Evolutionary conservation across 2,797 vertebrate species (phyloP).

Genomic region (Nyctibius grandis): DNA sequence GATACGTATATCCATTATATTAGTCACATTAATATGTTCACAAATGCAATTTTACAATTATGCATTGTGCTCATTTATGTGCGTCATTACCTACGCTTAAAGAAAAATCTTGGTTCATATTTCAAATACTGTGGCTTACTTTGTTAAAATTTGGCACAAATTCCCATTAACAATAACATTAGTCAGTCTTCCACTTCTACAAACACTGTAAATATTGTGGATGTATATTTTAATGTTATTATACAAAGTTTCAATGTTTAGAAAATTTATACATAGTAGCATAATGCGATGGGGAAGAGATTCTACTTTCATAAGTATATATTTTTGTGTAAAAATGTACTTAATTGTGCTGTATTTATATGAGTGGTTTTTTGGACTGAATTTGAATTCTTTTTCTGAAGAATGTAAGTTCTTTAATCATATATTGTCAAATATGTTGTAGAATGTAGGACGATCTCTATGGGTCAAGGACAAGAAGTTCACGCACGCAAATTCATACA

Average conservation of each 20-base stretch:
- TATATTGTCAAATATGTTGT: slow-evolving; percentile 15
- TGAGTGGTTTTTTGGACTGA: neutral
- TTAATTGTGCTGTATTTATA: neutral
- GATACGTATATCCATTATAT: neutral
- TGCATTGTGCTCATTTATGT: neutral
- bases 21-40: neutral
- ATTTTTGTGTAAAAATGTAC: neutral
- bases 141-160: neutral
- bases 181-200: neutral
- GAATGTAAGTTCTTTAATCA: neutral
- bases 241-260: neutral
- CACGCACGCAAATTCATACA: slow-evolving; percentile 82
- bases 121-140: neutral
- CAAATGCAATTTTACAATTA: neutral
- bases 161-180: neutral
- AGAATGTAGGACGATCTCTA: slow-evolving; percentile 81
- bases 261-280: neutral
- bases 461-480: slow-evolving; percentile 88
- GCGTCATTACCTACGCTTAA: neutral
- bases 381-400: neutral
- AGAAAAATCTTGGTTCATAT: neutral
- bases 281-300: neutral
- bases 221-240: neutral
- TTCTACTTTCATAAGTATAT: neutral
- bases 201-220: neutral